These are phyloP conservation scores for Palythoa grandis DNA, from an alignment of 92 coral and sea anemone genomes.

Conservation along the genomic window DNA sequence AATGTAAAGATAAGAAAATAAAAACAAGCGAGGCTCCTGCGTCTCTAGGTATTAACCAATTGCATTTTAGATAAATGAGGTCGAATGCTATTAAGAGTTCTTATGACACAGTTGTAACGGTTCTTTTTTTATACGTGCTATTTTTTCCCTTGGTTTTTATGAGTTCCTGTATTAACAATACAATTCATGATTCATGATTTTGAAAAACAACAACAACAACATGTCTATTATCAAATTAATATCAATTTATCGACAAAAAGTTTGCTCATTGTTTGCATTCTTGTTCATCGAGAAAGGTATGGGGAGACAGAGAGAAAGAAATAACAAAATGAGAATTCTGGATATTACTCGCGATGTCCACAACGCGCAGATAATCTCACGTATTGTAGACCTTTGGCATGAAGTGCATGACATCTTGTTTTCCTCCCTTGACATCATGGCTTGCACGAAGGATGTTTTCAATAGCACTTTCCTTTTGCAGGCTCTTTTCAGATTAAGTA, in stretches of 20 bases:
- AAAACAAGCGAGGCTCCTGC: background rate
- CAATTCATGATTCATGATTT: background rate
- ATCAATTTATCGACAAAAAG: background rate
- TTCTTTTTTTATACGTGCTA: background rate
- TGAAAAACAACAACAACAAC: background rate
- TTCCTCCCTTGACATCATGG: too few species aligned
- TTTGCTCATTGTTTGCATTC: background rate
- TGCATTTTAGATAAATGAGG: background rate
- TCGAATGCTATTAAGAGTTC: background rate
- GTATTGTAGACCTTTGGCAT: too few species aligned
- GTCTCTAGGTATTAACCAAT: background rate
- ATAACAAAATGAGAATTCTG: background rate
- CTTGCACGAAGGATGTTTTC: background rate
- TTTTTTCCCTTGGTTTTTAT: background rate
- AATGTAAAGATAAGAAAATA: too few species aligned
- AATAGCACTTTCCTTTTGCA: background rate
- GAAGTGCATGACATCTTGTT: too few species aligned
- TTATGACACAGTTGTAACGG: background rate
- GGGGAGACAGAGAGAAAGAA: background rate
- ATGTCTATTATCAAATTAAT: too few species aligned
- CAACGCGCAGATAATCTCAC: too few species aligned
- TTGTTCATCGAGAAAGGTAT: background rate
- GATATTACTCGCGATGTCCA: background rate
- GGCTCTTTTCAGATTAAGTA: slow-evolving; percentile 33
- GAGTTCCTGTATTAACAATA: background rate